Evolutionary conservation across 2,888 invertebrate species (phyloP).

Genomic region (Magallana nippona): DNA sequence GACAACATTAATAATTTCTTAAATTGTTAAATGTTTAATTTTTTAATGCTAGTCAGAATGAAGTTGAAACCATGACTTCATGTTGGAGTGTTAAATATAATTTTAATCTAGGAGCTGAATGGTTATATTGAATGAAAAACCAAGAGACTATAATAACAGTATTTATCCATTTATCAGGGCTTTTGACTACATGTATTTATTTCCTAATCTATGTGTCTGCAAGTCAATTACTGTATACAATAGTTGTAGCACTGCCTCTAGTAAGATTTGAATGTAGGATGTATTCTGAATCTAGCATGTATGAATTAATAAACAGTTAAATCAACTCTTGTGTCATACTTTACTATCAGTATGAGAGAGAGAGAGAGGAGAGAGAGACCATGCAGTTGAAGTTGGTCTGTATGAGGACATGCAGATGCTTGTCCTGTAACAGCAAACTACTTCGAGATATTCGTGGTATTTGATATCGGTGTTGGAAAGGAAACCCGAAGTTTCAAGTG

Average conservation of each 20-base stretch:
- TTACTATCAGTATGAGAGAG: too few relatives aligned
- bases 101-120: background rate
- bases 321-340: background rate
- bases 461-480: too few relatives aligned
- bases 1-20: background rate
- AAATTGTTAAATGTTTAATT: background rate
- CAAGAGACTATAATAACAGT: background rate
- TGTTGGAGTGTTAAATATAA: background rate
- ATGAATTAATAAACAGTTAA: conserved; percentile 16
- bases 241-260: conserved; percentile 30
- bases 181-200: conserved; percentile 13
- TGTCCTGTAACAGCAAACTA: too few relatives aligned
- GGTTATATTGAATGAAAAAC: background rate
- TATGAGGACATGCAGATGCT: too few relatives aligned
- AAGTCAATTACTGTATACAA: background rate
- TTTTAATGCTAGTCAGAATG: conserved; percentile 1
- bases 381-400: too few relatives aligned
- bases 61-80: background rate
- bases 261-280: conserved; percentile 22
- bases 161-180: conserved; percentile 16
- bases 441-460: too few relatives aligned
- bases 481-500: too few relatives aligned
- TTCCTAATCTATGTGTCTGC: conserved; percentile 20
- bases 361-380: too few relatives aligned
- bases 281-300: conserved; percentile 21